A percentile compares a stretch with the other conserved stretches of the same genome.
Conservation (phyloP, 2,797 vertebrate species). For the Ambastaia sidthimunki region DNA sequence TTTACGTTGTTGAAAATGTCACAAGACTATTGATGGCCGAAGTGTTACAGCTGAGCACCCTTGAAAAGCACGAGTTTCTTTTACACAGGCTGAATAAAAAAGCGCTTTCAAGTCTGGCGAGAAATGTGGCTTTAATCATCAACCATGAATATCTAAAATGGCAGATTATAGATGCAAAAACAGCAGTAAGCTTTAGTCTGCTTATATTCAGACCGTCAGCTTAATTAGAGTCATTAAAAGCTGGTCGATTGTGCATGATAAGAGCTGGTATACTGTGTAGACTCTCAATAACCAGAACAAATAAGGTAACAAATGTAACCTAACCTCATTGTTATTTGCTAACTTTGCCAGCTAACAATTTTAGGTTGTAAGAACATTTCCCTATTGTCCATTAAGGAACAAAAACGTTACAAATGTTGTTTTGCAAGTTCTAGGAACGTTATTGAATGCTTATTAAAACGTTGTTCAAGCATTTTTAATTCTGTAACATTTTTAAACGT, state of each 20-base stretch:
- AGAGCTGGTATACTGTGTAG: too few species aligned
- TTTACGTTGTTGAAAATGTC: conserved; percentile 72
- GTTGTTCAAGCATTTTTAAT: too few species aligned
- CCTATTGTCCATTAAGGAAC: too few species aligned
- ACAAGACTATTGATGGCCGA: conserved; percentile 66
- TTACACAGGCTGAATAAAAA: conserved; percentile 40
- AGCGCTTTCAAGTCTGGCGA: neutral
- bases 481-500: too few species aligned
- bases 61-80: conserved; percentile 64
- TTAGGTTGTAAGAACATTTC: too few species aligned
- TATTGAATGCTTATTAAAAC: too few species aligned
- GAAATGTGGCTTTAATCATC: neutral
- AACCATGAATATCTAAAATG: neutral
- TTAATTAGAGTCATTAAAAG: neutral
- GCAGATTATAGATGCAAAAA: neutral
- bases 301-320: too few species aligned
- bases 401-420: too few species aligned
- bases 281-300: neutral
- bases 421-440: too few species aligned
- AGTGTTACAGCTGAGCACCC: conserved; percentile 66
- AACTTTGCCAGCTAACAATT: too few species aligned
- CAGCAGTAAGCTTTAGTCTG: neutral
- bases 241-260: neutral
- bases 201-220: neutral
- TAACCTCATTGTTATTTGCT: too few species aligned